phyloP scores from a whole-genome alignment of 2,797 vertebrate genomes.

The Channallabes apus region DNA sequence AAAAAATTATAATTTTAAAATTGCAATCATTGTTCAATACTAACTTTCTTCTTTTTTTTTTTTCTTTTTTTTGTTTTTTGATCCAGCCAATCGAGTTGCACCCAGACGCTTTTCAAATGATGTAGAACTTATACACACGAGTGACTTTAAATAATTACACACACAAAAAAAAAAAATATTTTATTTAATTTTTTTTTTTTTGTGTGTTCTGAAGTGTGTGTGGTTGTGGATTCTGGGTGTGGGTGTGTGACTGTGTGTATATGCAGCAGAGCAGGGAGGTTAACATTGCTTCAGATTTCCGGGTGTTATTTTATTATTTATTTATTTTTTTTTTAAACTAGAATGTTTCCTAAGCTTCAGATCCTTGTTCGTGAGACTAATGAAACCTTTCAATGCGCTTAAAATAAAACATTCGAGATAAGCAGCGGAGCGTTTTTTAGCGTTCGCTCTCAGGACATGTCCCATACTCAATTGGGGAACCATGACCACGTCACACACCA shows the following conservation, averaged over 20 bases:
- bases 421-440: background rate
- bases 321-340: background rate
- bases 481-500: slow-evolving; percentile 32
- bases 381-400: background rate
- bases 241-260: background rate
- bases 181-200: background rate
- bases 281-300: background rate
- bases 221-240: background rate
- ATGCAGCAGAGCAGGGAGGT: background rate
- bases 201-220: background rate
- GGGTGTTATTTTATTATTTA: background rate
- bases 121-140: background rate
- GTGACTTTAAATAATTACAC: background rate
- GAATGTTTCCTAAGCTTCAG: background rate
- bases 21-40: background rate
- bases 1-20: background rate
- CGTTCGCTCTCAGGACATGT: slow-evolving; percentile 32
- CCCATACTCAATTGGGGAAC: slow-evolving; percentile 41
- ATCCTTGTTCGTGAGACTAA: background rate
- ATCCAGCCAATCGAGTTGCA: background rate
- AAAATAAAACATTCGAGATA: background rate
- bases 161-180: no score
- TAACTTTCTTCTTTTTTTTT: background rate
- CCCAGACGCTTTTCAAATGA: background rate
- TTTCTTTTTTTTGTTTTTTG: background rate